These are phyloP conservation scores for Nasonia longicornis DNA, from an alignment of 1,140 invertebrate genomes.

Conservation along the genomic window DNA sequence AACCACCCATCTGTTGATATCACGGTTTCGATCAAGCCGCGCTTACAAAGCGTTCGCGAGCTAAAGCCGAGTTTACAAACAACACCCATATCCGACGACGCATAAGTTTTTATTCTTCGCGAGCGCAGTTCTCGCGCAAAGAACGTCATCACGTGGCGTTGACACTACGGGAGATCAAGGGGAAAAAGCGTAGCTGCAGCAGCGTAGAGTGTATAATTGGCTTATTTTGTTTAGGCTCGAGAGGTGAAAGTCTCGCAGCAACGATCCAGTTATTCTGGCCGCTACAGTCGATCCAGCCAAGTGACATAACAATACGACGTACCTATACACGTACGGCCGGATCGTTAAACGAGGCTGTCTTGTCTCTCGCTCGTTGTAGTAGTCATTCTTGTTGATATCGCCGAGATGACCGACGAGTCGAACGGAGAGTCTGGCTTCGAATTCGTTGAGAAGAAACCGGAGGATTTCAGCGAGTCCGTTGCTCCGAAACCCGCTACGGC, in stretches of 20 bases:
- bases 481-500: slow-evolving; percentile 43
- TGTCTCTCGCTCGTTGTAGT: neutral
- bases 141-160: slow-evolving; percentile 23
- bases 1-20: slow-evolving; percentile 42
- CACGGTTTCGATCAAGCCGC: neutral
- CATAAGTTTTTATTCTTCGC: too few species aligned
- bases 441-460: slow-evolving; percentile 67
- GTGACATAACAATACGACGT: neutral
- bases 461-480: slow-evolving; percentile 49
- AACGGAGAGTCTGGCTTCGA: slow-evolving; percentile 71
- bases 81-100: neutral
- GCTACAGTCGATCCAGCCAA: neutral
- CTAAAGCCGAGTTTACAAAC: neutral
- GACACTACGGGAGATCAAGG: neutral
- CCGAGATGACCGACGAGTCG: slow-evolving; percentile 66
- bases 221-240: neutral
- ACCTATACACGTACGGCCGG: neutral
- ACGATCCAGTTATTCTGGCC: neutral
- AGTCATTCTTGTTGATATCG: neutral
- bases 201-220: neutral
- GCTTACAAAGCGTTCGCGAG: slow-evolving; percentile 8
- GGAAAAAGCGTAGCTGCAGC: slow-evolving; percentile 8
- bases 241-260: neutral
- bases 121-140: neutral
- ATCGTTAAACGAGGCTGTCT: neutral